A percentile compares a stretch with the other conserved stretches of the same genome.
Evolutionary conservation across 2,113 vertebrate genomes (phyloP).

Genomic region (Meleagris gallopavo): DNA sequence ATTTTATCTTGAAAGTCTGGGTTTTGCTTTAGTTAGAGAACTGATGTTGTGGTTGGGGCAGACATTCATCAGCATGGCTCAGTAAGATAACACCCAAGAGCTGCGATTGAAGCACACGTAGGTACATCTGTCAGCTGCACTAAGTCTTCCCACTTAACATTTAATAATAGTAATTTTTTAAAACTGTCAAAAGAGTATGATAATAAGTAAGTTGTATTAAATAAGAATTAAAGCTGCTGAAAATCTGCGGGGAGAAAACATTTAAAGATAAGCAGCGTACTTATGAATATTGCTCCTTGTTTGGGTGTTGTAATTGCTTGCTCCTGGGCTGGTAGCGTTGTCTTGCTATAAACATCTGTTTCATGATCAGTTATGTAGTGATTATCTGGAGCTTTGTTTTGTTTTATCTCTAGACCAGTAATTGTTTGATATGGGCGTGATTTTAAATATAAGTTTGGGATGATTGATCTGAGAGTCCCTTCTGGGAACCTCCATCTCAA

Average conservation of each 20-base stretch:
- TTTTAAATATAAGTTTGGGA: slow-evolving; percentile 5
- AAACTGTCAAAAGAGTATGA: not conserved
- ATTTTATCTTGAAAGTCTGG: not conserved
- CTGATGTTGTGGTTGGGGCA: not conserved
- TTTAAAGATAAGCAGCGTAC: not conserved
- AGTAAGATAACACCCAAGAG: not conserved
- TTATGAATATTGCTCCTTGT: not conserved
- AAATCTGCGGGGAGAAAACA: not conserved
- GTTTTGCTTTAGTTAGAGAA: not conserved
- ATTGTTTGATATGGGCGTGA: not conserved
- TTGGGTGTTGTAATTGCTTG: not conserved
- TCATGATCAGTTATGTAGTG: not conserved
- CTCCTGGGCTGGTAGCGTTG: not conserved
- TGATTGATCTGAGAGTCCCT: not conserved
- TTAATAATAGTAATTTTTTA: not conserved
- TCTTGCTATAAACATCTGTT: not conserved
- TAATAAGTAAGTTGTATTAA: not conserved
- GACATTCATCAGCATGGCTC: not conserved
- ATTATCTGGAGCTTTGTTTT: not conserved
- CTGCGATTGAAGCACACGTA: not conserved
- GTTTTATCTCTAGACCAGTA: not conserved
- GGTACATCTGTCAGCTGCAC: not conserved
- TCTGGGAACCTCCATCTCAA: not conserved
- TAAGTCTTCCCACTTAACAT: not conserved
- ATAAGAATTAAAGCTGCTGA: not conserved